These are phyloP conservation scores for Characodon lateralis DNA, from an alignment of 2,797 vertebrate genomes.

Conservation along the genomic window DNA sequence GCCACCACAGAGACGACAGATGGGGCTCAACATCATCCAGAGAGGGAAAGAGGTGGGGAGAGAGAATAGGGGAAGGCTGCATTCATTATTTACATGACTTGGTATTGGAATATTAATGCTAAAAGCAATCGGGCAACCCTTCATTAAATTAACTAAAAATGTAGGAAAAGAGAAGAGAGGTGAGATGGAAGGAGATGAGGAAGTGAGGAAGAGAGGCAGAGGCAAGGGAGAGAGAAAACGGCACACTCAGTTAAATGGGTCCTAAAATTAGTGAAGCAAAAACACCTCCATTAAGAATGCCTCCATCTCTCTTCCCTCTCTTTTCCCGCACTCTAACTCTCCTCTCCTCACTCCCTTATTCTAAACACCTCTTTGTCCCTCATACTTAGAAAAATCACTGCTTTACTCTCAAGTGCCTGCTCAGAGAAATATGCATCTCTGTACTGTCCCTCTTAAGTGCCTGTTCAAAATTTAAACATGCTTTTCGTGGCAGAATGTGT, in stretches of 20 bases:
- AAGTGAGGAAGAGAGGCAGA: slow-evolving; percentile 42
- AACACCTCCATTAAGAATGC: slow-evolving; percentile 84
- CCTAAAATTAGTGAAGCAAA: slow-evolving; percentile 87
- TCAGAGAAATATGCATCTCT: slow-evolving; percentile 77
- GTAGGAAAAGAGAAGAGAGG: slow-evolving; percentile 63
- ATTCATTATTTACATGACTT: slow-evolving; percentile 88
- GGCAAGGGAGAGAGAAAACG: slow-evolving; percentile 56
- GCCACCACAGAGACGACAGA: slow-evolving; percentile 81
- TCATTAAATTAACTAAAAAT: slow-evolving; percentile 86
- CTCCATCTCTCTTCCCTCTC: slow-evolving; percentile 64
- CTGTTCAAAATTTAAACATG: slow-evolving; percentile 84
- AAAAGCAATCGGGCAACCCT: slow-evolving; percentile 88
- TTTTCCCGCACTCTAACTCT: slow-evolving; percentile 54
- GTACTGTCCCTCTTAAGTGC: slow-evolving; percentile 80
- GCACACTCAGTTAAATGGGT: slow-evolving; percentile 82
- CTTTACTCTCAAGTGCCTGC: slow-evolving; percentile 73
- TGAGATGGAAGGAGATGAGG: slow-evolving; percentile 46
- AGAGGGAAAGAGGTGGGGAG: slow-evolving; percentile 56
- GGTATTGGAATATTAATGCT: slow-evolving; percentile 92
- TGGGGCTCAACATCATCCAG: slow-evolving; percentile 81
- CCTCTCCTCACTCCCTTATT: slow-evolving; percentile 45
- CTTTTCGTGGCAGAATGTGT: slow-evolving; percentile 72
- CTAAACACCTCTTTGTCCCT: slow-evolving; percentile 62
- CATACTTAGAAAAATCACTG: slow-evolving; percentile 70
- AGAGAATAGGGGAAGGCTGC: slow-evolving; percentile 69